phyloP scores from a whole-genome alignment of 1,140 invertebrate species.

The Drosophila sucinea region DNA sequence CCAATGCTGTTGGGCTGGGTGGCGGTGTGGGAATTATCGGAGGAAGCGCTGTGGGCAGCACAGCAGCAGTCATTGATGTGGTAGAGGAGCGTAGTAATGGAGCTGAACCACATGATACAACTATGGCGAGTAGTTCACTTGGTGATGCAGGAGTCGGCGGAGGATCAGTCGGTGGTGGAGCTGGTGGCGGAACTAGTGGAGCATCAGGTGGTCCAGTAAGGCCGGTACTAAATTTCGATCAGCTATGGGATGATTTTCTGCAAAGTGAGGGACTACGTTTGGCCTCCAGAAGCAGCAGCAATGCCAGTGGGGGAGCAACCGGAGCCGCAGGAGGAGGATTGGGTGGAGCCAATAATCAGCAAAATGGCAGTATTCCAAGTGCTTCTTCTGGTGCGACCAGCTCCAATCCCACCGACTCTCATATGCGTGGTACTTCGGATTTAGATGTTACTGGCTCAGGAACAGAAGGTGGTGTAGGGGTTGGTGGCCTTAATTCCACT shows the following conservation, averaged over 20 bases:
- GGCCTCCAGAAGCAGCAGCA: conserved; percentile 50
- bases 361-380: conserved; percentile 35
- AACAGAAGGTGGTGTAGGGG: conserved; percentile 11
- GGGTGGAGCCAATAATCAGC: conserved; percentile 10
- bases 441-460: conserved; percentile 2
- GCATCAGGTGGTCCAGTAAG: conserved; percentile 33
- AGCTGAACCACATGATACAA: conserved; percentile 82
- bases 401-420: conserved; percentile 40
- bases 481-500: neutral
- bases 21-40: conserved; percentile 11
- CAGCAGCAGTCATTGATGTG: conserved; percentile 83
- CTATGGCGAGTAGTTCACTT: conserved; percentile 16
- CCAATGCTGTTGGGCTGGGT: conserved; percentile 1
- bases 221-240: conserved; percentile 72
- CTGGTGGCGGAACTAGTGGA: conserved; percentile 1
- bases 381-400: neutral
- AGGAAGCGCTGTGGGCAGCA: conserved; percentile 16
- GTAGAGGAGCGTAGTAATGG: conserved; percentile 84
- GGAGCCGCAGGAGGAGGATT: neutral
- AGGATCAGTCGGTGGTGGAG: conserved; percentile 60
- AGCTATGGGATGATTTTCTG: conserved; percentile 75
- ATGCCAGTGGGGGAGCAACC: neutral
- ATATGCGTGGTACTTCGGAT: conserved; percentile 40
- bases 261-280: conserved; percentile 72
- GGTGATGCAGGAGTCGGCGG: conserved; percentile 26